Percentiles rank a stretch among this genome's conserved stretches.
These are phyloP conservation scores for Adineta ricciae DNA, from an alignment of 2,888 invertebrate species.

Conservation along the genomic window DNA sequence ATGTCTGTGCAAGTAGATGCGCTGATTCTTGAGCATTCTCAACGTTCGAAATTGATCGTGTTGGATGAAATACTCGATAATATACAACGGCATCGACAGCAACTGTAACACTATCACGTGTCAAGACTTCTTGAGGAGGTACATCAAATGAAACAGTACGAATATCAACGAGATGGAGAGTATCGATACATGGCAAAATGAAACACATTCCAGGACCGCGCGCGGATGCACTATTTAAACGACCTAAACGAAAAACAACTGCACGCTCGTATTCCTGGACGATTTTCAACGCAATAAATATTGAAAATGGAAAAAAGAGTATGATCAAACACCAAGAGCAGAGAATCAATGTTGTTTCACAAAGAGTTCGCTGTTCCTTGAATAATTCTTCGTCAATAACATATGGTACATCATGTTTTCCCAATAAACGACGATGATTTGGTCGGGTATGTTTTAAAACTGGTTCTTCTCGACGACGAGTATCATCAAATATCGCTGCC, in stretches of 20 bases:
- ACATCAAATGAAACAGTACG: slow-evolving; percentile 91
- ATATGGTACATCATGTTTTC: slow-evolving; percentile 28
- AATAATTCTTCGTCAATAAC: slow-evolving; percentile 28
- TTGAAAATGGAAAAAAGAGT: slow-evolving; percentile 76
- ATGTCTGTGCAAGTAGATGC: slow-evolving; percentile 61
- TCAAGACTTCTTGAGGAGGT: slow-evolving; percentile 91
- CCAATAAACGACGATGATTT: slow-evolving; percentile 24
- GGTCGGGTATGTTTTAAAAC: neutral
- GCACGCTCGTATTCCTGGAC: slow-evolving; percentile 90
- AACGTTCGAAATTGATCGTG: slow-evolving; percentile 89
- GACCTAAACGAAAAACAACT: slow-evolving; percentile 80
- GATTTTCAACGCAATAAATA: slow-evolving; percentile 78
- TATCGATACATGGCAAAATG: slow-evolving; percentile 87
- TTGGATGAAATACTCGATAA: slow-evolving; percentile 74
- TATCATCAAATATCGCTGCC: neutral
- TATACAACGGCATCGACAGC: slow-evolving; percentile 76
- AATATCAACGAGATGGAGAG: slow-evolving; percentile 79
- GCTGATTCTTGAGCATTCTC: slow-evolving; percentile 92
- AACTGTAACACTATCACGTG: slow-evolving; percentile 91
- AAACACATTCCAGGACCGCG: slow-evolving; percentile 64
- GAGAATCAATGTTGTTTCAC: slow-evolving; percentile 69
- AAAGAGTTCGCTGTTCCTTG: slow-evolving; percentile 59
- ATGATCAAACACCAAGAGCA: slow-evolving; percentile 73
- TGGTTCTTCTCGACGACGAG: neutral
- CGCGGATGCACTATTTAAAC: slow-evolving; percentile 61